phyloP scores from a whole-genome alignment of 2,888 invertebrate species.

The Dermolepida albohirtum region DNA sequence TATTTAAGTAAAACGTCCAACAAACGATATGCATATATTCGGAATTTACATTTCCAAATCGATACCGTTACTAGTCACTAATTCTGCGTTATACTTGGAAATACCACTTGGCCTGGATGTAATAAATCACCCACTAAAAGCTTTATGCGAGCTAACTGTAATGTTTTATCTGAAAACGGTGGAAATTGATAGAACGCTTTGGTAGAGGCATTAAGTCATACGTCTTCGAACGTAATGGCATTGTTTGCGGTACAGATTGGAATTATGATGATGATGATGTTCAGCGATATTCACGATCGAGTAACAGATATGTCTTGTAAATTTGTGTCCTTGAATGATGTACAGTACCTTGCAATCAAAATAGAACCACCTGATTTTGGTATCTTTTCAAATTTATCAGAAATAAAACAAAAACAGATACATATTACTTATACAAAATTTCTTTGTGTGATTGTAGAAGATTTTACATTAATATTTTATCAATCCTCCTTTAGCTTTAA shows the following conservation, averaged over 20 bases:
- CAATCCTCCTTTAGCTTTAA: too few relatives aligned
- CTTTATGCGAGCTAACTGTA: slow-evolving; percentile 22
- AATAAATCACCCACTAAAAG: slow-evolving; percentile 28
- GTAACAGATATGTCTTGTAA: slow-evolving; percentile 5
- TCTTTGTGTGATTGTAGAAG: too few relatives aligned
- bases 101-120: slow-evolving; percentile 30
- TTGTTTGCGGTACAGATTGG: slow-evolving; percentile 9
- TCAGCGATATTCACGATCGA: slow-evolving; percentile 7
- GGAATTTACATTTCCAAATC: slow-evolving; percentile 28
- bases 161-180: slow-evolving; percentile 28
- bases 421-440: too few relatives aligned
- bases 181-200: slow-evolving; percentile 27
- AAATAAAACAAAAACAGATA: too few relatives aligned
- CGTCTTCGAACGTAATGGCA: slow-evolving; percentile 17
- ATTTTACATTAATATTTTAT: too few relatives aligned
- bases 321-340: too few relatives aligned
- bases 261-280: slow-evolving; percentile 6
- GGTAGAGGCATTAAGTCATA: slow-evolving; percentile 6
- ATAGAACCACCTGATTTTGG: too few relatives aligned
- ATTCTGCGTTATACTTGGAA: slow-evolving; percentile 27
- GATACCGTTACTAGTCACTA: slow-evolving; percentile 11
- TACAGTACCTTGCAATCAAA: too few relatives aligned
- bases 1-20: not conserved
- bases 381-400: too few relatives aligned
- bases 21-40: slow-evolving; percentile 18